Evolutionary conservation across 2,888 invertebrate species (phyloP), one percentile per base, ranked within the genome.

Genomic region (Euproctis similis): DNA sequence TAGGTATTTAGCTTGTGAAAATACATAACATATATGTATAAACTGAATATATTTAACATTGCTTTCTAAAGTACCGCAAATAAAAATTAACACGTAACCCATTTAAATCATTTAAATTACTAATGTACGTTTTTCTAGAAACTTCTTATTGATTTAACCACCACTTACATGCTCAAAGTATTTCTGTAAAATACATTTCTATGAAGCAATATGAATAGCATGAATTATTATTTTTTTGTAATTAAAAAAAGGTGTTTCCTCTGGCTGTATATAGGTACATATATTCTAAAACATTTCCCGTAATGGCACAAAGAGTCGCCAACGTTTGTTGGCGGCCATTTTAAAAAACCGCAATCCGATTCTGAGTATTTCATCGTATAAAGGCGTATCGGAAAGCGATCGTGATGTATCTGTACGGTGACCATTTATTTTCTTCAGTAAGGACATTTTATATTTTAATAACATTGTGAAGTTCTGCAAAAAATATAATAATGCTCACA

Each of bases 321-420:
- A 51, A 48, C 37, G 36, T 53, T 52, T 46, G 39, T 35, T 40
- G 35, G 45, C 50, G 47, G 47, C n/a, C n/a, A n/a, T n/a, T 50
- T 43, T 45, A 29, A 51, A 40, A 57, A 60, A 54, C 56, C 54
- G 42, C 59, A 59, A 60, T 60, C 50, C 54, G 48, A 53, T 78
- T 78, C 78, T 57, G 47, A 35, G 78, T 75, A 78, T 52, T 48
- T 45, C 35, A 39, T 42, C 32, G 51, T 42, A 43, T 41, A 51
- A 38, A 41, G 42, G 31, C 30, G 24, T 36, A 48, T 48, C 33
- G 42, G 35, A 47, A 46, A 43, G 43, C 32, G 42, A 46, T 42
- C 35, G 31, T 43, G 50, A 55, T 44, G 42, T 33, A 35, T 26
- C 35, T 27, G 23, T 25, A 25, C 5, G 12, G 31, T 39, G 33